A percentile compares a stretch with the other conserved stretches of the same genome.
Conservation (phyloP, 2,113 vertebrate genomes). For the Channa argus region DNA sequence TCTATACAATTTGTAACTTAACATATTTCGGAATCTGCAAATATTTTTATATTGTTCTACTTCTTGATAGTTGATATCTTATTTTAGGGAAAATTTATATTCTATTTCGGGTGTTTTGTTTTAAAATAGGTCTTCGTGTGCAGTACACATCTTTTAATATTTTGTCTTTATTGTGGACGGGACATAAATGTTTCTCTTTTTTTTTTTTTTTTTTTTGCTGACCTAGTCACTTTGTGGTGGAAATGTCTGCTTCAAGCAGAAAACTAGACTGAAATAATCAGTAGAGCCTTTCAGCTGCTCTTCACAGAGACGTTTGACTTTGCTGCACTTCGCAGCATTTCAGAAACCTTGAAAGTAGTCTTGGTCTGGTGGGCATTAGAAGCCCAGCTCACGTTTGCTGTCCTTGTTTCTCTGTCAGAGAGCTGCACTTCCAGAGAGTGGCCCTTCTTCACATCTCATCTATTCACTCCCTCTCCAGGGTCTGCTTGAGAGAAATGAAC, state of each 20-base stretch:
- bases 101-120: not conserved
- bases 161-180: not conserved
- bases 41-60: not conserved
- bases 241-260: constrained; percentile 26
- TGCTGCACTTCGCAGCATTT: constrained; percentile 18
- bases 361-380: constrained; percentile 32
- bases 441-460: constrained; percentile 38
- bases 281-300: constrained; percentile 17
- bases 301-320: constrained; percentile 30
- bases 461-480: constrained; percentile 33
- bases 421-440: constrained; percentile 39
- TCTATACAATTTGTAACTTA: too few species aligned
- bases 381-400: constrained; percentile 48
- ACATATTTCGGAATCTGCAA: too few species aligned
- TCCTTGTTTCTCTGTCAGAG: constrained; percentile 39
- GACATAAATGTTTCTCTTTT: not conserved
- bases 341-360: constrained; percentile 24
- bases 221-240: not conserved
- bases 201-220: not conserved
- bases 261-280: constrained; percentile 31
- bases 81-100: not conserved
- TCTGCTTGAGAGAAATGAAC: constrained; percentile 26
- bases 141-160: constrained; percentile 5
- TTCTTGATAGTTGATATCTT: not conserved
- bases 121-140: not conserved